Percentiles rank a stretch among this genome's conserved stretches.
phyloP scores from a whole-genome alignment of 2,113 vertebrate species.

The Etheostoma cragini region DNA sequence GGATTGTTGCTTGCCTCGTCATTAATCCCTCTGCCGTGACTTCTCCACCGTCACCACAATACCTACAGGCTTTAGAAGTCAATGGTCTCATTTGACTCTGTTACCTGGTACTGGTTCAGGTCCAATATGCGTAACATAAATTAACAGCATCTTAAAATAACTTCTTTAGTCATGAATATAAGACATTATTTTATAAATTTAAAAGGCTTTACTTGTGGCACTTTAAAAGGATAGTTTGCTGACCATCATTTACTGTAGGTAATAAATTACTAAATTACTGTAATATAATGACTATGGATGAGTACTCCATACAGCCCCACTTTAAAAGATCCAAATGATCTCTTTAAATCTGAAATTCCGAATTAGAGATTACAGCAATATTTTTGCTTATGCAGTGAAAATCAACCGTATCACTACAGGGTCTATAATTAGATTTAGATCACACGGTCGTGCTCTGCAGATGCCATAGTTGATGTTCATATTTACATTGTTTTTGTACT shows the following conservation, averaged over 20 bases:
- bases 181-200: neutral
- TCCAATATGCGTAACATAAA: neutral
- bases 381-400: neutral
- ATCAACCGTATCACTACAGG: neutral
- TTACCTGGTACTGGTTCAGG: neutral
- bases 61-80: slow-evolving; percentile 5
- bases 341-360: neutral
- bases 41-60: slow-evolving; percentile 29
- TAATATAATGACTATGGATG: too few species aligned
- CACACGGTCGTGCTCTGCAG: neutral
- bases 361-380: neutral
- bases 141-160: neutral
- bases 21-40: slow-evolving; percentile 48
- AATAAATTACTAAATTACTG: too few species aligned
- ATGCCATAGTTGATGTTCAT: neutral
- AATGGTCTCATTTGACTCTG: neutral
- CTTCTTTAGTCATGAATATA: neutral
- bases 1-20: slow-evolving; percentile 20
- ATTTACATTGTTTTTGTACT: neutral
- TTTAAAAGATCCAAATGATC: too few species aligned
- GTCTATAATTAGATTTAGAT: neutral
- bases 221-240: neutral
- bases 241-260: too few species aligned
- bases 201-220: neutral
- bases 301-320: too few species aligned